Conservation (phyloP, 2,888 invertebrate species). For the Anodontia alba region DNA sequence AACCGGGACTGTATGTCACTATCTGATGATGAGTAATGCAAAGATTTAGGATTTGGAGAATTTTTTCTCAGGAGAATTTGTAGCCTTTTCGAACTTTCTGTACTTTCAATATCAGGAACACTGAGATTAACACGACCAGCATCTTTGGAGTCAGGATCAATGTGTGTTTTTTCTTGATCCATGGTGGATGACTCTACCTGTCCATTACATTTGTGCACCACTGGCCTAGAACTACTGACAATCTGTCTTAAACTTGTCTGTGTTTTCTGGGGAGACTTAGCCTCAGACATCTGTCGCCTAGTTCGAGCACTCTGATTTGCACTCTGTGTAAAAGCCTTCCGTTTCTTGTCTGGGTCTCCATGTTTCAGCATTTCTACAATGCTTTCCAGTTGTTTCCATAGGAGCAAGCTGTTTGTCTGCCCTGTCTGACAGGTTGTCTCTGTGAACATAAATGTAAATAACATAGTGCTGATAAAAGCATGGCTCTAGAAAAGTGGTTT, state of each 20-base stretch:
- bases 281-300: not conserved
- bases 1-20: no score
- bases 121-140: not conserved
- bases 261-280: not conserved
- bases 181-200: not conserved
- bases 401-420: not conserved
- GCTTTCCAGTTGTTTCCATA: not conserved
- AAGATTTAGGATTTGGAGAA: not conserved
- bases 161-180: not conserved
- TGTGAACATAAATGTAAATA: not conserved
- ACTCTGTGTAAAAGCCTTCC: not conserved
- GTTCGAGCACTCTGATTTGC: not conserved
- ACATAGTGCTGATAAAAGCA: no score
- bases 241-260: not conserved
- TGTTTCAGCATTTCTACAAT: not conserved
- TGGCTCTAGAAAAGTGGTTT: no score
- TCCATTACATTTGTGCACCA: not conserved
- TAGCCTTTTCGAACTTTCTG: not conserved
- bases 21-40: no score
- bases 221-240: not conserved
- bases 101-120: not conserved
- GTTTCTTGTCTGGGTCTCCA: not conserved
- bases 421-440: not conserved
- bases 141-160: not conserved
- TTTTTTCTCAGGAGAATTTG: not conserved